Base-by-base conservation (phyloP, 2,797 vertebrate species). In the Eulemur rubriventer region DNA sequence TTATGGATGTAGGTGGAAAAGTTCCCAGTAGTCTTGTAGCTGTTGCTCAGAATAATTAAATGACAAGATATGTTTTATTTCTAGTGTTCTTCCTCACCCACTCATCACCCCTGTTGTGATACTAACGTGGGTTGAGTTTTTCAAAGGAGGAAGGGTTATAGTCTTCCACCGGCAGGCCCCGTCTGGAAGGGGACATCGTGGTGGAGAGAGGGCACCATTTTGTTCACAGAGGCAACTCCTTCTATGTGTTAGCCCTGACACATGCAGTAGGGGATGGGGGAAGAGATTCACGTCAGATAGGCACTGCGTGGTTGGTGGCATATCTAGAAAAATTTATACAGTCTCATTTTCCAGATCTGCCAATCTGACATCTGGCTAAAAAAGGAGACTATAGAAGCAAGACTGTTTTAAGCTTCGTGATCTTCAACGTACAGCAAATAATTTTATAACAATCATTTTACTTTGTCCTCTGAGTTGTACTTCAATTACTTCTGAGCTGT, bases 21-120 rank as follows among this genome's bases (percentile, higher is more conserved):
- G 10, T 76, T 88, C 50, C 43, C 43, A 73, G 14, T 12, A 80
- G 24, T 18, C 35, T 80, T 72, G 41, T 6, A 14, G 46, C 20
- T 61, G 18, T 61, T 22, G 7, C 52, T 69, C 26, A 43, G 72
- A 87, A 73, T 93, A 84, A 94, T 84, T 30, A 41, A 26, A 16
- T 28, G 28, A 12, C 12, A 76, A 65, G 6, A 26, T 30, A 14
- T 6, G 1, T 57, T 46, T 69, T 43, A 79, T 69, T 22, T 22
- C 22, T 10, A 9, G 1, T 1, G 1, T 3, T 73, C 28, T 72
- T 78, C 28, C 26, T 24, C 18, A 13, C 5, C 4, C 22, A 4
- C 6, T 61, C 33, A 43, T 3, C 0, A 3, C 3, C 20, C 20
- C 33, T 8, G 2, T 6, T 0, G 5, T 9, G 50, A 61, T 17